These are phyloP conservation scores for Fringilla coelebs DNA, from an alignment of 2,797 vertebrate species.

Conservation along the genomic window DNA sequence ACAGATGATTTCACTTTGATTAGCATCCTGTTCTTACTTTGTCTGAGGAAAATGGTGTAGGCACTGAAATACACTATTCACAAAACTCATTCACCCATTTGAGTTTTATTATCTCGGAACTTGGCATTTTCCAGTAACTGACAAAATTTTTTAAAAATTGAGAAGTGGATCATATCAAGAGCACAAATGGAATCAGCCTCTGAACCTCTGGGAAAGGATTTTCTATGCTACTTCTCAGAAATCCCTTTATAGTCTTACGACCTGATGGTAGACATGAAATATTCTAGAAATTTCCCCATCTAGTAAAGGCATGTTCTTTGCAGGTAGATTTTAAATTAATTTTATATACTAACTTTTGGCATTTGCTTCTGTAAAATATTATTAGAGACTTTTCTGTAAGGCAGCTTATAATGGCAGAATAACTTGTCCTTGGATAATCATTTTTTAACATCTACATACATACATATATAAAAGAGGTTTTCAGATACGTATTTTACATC, in stretches of 20 bases:
- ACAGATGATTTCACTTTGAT: constrained; percentile 35
- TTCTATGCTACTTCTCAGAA: not conserved
- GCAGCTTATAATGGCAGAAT: not conserved
- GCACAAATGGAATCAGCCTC: not conserved
- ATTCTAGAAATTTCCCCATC: not conserved
- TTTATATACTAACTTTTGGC: not conserved
- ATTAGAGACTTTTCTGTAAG: not conserved
- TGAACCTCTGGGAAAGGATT: not conserved
- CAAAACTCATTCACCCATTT: not conserved
- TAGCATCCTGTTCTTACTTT: not conserved
- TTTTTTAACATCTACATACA: not conserved
- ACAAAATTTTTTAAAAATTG: not conserved
- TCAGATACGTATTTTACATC: not conserved
- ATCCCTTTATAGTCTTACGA: not conserved
- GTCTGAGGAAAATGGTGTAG: not conserved
- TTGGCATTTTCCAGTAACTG: not conserved
- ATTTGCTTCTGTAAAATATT: not conserved
- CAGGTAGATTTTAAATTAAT: not conserved
- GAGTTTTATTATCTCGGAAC: not conserved
- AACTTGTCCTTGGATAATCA: not conserved
- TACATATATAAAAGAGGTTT: not conserved
- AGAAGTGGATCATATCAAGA: not conserved
- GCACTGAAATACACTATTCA: not conserved
- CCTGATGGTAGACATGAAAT: not conserved
- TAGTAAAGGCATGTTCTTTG: not conserved